Evolutionary conservation across 2,113 vertebrate species (phyloP).

Genomic region (Anarhynchus alexandrinus): DNA sequence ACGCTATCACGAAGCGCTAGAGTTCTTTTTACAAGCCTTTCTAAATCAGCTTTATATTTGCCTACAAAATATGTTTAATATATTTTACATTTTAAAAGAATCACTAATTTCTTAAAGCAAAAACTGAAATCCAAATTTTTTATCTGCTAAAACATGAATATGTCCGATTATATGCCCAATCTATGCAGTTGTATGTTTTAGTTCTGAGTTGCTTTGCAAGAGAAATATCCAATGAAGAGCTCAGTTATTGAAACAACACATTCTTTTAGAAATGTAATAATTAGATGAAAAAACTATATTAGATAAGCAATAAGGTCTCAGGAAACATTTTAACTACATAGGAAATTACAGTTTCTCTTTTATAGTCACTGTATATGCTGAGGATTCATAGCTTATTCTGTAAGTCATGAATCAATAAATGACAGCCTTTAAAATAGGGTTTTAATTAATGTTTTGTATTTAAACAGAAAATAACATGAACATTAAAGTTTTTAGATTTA

Average conservation of each 20-base stretch:
- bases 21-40: neutral
- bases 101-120: neutral
- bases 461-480: neutral
- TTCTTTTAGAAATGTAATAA: neutral
- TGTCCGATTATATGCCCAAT: neutral
- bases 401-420: neutral
- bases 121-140: neutral
- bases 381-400: neutral
- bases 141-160: neutral
- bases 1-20: neutral
- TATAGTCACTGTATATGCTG: neutral
- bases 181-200: neutral
- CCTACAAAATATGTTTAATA: neutral
- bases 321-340: neutral
- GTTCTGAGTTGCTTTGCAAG: neutral
- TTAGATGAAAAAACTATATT: neutral
- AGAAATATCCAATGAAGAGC: neutral
- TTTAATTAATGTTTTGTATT: neutral
- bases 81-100: neutral
- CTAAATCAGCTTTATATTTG: neutral
- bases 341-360: slow-evolving; percentile 7
- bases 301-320: neutral
- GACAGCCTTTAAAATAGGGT: neutral
- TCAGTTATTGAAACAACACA: neutral
- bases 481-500: neutral